A percentile compares a stretch with the other conserved stretches of the same genome.
These are phyloP conservation scores for Pachypeltis micranthus DNA, from an alignment of 1,140 invertebrate species.

Conservation along the genomic window DNA sequence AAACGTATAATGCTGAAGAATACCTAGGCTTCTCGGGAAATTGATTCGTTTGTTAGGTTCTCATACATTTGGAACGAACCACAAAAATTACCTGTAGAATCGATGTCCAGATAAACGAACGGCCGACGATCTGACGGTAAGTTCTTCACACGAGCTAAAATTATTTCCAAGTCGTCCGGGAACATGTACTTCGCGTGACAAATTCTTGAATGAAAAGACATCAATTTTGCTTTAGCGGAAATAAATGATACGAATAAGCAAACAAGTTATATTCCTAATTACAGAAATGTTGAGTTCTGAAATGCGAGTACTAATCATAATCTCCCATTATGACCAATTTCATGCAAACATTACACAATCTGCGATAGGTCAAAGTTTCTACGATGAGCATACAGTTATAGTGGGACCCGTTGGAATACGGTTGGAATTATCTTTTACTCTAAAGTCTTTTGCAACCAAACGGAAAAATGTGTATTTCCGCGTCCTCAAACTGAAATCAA, in stretches of 20 bases:
- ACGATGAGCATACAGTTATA: too few species aligned
- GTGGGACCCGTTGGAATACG: too few species aligned
- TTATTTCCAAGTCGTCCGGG: constrained; percentile 53
- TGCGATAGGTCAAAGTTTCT: too few species aligned
- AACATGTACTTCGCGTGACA: constrained; percentile 75
- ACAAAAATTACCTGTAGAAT: constrained; percentile 56
- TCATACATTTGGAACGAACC: too few species aligned
- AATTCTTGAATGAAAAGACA: constrained; percentile 36
- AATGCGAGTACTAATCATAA: not conserved
- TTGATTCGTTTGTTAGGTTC: too few species aligned
- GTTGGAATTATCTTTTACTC: too few species aligned
- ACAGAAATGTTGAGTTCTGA: not conserved
- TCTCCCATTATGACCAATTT: not conserved
- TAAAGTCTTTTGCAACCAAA: too few species aligned
- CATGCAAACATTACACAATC: too few species aligned
- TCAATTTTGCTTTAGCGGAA: not conserved
- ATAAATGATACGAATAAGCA: not conserved
- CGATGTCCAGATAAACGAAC: constrained; percentile 69
- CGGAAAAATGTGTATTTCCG: too few species aligned
- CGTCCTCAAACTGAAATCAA: too few species aligned
- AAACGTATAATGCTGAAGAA: too few species aligned
- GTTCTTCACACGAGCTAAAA: constrained; percentile 47
- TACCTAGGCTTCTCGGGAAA: too few species aligned
- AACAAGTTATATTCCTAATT: not conserved
- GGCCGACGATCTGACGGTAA: constrained; percentile 47